Percentiles rank a stretch among this genome's conserved stretches.
Evolutionary conservation across 2,797 vertebrate genomes (phyloP).

Genomic region (Darevskia nairensis): DNA sequence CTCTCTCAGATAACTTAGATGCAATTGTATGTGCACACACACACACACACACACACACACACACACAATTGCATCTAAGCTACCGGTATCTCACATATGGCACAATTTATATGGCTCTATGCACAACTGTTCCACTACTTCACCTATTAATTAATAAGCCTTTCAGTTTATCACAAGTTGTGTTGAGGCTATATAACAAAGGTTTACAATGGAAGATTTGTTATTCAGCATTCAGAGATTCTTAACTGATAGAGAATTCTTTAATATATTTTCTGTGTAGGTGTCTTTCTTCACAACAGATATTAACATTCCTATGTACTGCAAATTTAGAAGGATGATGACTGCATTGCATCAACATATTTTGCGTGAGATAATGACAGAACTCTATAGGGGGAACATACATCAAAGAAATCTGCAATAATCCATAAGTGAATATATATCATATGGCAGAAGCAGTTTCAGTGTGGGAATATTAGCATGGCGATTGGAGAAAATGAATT

Average conservation of each 20-base stretch:
- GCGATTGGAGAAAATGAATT: neutral
- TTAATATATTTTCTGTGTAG: neutral
- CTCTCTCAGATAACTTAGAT: too few relatives aligned
- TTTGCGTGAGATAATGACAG: neutral
- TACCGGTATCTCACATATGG: neutral
- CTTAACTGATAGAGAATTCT: neutral
- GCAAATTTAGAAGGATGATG: neutral
- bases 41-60: too few relatives aligned
- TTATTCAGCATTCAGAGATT: neutral
- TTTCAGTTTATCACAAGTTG: neutral
- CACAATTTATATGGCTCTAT: neutral
- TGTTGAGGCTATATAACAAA: neutral
- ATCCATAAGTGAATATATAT: neutral
- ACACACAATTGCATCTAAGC: neutral
- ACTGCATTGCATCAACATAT: neutral
- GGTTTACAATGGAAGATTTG: neutral
- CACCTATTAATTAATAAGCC: neutral
- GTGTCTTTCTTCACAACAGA: neutral
- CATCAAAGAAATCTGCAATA: conserved; percentile 1
- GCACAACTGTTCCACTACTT: neutral
- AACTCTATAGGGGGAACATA: neutral
- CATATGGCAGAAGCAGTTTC: neutral
- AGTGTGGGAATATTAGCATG: neutral
- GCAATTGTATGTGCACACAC: too few relatives aligned
- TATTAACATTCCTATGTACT: neutral